Evolutionary conservation across 1,140 invertebrate genomes (phyloP).

Genomic region (Melanaphis sacchari): DNA sequence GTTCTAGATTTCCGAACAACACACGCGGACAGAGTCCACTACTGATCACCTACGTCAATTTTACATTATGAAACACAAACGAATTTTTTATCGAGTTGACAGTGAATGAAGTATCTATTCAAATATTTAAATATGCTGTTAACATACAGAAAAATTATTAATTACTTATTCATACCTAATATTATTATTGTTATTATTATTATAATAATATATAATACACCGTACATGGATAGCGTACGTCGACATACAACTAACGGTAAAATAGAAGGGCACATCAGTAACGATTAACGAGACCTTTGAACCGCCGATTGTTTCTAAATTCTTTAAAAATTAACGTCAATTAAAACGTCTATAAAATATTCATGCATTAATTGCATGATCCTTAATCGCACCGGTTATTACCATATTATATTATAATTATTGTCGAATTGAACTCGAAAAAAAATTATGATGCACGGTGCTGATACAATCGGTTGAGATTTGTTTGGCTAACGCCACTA

Average conservation of each 20-base stretch:
- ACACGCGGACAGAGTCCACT: background rate
- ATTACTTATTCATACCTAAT: background rate
- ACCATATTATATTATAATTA: background rate
- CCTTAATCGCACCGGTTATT: background rate
- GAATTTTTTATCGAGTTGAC: background rate
- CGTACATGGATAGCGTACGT: background rate
- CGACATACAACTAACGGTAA: background rate
- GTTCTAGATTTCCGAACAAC: background rate
- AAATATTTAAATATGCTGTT: background rate
- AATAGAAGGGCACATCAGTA: background rate
- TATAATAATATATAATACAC: background rate
- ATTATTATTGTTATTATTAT: background rate
- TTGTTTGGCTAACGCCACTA: background rate
- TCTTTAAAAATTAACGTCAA: conserved; percentile 40
- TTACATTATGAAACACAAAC: background rate
- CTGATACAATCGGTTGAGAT: background rate
- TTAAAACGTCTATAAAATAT: conserved; percentile 4
- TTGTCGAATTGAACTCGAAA: background rate
- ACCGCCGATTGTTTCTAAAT: conserved; percentile 3
- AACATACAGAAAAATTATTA: background rate
- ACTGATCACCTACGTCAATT: background rate
- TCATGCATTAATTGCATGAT: background rate
- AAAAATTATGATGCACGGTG: background rate
- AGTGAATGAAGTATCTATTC: background rate
- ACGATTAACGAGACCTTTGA: conserved; percentile 36